A percentile compares a stretch with the other conserved stretches of the same genome.
phyloP scores from a whole-genome alignment of 2,113 vertebrate genomes.

The Apeltes quadracus region DNA sequence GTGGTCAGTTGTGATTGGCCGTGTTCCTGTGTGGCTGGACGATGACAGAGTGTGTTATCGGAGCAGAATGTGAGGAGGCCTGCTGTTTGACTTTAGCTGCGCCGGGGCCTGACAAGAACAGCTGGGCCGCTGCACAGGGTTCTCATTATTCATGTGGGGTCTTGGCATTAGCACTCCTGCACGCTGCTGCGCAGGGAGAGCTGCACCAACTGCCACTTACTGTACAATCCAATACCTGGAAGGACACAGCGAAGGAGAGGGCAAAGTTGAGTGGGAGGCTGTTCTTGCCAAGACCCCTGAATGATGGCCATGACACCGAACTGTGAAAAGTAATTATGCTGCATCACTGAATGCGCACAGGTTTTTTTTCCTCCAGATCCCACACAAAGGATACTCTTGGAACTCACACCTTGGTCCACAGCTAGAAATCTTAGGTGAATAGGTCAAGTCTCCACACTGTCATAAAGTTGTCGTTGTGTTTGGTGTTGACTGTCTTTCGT shows the following conservation, averaged over 20 bases:
- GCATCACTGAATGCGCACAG: conserved; percentile 11
- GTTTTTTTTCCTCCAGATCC: neutral
- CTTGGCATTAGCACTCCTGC: conserved; percentile 24
- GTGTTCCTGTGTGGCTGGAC: conserved; percentile 38
- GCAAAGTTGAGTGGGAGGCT: neutral
- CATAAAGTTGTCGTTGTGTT: neutral
- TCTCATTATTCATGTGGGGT: conserved; percentile 59
- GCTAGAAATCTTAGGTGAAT: neutral
- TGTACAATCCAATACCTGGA: conserved; percentile 38
- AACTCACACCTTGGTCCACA: neutral
- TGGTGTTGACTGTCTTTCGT: neutral
- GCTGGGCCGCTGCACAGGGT: conserved; percentile 57
- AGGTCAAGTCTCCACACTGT: neutral
- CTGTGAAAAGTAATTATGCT: conserved; percentile 12
- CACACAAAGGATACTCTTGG: conserved; percentile 1
- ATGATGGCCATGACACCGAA: conserved; percentile 18
- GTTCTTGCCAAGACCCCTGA: conserved; percentile 38
- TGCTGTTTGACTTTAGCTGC: conserved; percentile 51
- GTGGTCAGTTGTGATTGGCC: conserved; percentile 41
- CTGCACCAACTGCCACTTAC: conserved; percentile 58
- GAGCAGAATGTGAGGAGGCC: conserved; percentile 34
- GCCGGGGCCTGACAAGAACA: conserved; percentile 44
- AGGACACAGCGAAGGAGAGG: conserved; percentile 27
- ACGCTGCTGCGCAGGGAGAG: conserved; percentile 25
- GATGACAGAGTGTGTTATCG: conserved; percentile 47